A percentile compares a stretch with the other conserved stretches of the same genome.
Conservation (phyloP, 1,140 invertebrate genomes). For the Temnothorax nylanderi region DNA sequence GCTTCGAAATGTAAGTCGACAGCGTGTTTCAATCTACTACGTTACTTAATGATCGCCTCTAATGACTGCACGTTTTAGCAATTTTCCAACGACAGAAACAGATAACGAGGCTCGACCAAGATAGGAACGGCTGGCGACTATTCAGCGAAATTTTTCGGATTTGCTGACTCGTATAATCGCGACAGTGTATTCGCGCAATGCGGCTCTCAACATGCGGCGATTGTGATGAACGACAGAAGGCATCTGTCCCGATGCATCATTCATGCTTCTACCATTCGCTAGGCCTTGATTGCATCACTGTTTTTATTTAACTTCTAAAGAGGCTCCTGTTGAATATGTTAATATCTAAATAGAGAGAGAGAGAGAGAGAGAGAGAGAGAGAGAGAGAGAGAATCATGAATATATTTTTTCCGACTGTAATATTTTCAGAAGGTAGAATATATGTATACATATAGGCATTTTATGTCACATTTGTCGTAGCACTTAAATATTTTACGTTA, state of each 20-base stretch:
- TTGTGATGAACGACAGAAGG: not conserved
- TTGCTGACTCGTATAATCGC: not conserved
- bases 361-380: not conserved
- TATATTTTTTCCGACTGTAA: not conserved
- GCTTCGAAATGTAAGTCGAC: not conserved
- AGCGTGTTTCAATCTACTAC: too few species aligned
- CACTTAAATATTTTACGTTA: not conserved
- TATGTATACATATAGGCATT: not conserved
- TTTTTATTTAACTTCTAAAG: constrained; percentile 43
- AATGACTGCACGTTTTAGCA: not conserved
- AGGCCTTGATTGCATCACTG: constrained; percentile 28
- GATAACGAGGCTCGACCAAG: not conserved
- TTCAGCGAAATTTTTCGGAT: not conserved
- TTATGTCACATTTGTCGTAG: not conserved
- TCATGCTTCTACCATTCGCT: constrained; percentile 25
- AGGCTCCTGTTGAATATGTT: constrained; percentile 3
- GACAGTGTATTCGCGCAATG: not conserved
- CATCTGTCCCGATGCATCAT: constrained; percentile 21
- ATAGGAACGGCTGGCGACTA: not conserved
- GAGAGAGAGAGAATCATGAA: not conserved
- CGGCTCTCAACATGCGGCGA: too few species aligned
- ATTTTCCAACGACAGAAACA: not conserved
- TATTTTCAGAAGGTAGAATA: not conserved
- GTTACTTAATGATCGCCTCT: not conserved
- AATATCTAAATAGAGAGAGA: not conserved